A percentile compares a stretch with the other conserved stretches of the same genome.
These are phyloP conservation scores for Natator depressus DNA, from an alignment of 2,113 vertebrate species.

Conservation along the genomic window DNA sequence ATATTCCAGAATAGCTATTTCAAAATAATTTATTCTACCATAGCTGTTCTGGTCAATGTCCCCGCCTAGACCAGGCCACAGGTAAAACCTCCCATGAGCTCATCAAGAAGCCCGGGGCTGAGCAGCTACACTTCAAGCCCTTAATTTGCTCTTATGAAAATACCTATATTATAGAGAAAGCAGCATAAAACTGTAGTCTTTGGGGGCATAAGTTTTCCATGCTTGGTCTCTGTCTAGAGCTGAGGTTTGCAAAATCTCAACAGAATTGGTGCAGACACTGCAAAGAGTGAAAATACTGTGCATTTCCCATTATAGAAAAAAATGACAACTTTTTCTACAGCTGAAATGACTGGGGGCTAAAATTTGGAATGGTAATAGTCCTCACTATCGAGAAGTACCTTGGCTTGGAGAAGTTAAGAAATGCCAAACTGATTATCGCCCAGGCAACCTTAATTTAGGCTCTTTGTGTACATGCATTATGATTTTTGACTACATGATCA, in stretches of 20 bases:
- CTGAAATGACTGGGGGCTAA: not conserved
- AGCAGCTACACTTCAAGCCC: not conserved
- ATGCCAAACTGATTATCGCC: not conserved
- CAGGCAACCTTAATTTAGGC: not conserved
- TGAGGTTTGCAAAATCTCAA: not conserved
- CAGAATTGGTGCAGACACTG: not conserved
- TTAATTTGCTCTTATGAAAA: not conserved
- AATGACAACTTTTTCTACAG: not conserved
- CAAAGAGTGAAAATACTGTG: not conserved
- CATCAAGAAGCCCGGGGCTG: not conserved
- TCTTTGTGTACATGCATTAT: not conserved
- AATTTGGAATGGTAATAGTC: not conserved
- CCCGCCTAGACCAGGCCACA: not conserved
- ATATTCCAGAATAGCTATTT: not conserved
- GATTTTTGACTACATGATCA: not conserved
- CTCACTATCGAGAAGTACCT: not conserved
- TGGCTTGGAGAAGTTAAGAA: not conserved
- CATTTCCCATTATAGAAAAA: not conserved
- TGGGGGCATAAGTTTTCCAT: not conserved
- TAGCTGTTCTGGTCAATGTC: not conserved
- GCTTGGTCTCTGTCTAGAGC: not conserved
- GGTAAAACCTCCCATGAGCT: not conserved
- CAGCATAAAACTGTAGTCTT: not conserved
- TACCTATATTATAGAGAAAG: not conserved
- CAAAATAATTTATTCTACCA: not conserved